Conservation (phyloP, 2,888 invertebrate species). For the Troilus luridus region DNA sequence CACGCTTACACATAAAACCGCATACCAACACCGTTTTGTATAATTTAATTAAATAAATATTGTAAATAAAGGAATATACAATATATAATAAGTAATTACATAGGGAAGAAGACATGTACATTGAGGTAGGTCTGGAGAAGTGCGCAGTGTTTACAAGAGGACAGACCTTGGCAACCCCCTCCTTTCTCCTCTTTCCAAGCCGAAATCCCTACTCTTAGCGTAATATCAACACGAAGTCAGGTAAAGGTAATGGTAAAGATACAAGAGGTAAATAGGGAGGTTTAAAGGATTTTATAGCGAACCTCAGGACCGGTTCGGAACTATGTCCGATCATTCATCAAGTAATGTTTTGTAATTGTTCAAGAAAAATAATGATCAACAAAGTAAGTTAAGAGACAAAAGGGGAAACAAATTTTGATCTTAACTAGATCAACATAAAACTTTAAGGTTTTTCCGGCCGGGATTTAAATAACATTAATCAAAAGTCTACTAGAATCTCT, state of each 20-base stretch:
- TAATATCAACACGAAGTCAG: not conserved
- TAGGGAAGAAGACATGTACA: not conserved
- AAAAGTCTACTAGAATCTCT: too few relatives aligned
- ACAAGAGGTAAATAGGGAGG: not conserved
- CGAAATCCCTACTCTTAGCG: not conserved
- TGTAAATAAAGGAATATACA: not conserved
- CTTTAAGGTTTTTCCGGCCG: too few relatives aligned
- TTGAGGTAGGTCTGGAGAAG: not conserved
- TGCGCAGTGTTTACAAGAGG: slow-evolving; percentile 57
- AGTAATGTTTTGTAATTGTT: not conserved
- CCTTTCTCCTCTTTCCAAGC: not conserved
- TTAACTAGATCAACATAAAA: too few relatives aligned
- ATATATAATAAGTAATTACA: slow-evolving; percentile 7
- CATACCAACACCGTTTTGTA: too few relatives aligned
- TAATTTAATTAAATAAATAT: not conserved
- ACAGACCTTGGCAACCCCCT: not conserved
- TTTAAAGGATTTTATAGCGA: too few relatives aligned
- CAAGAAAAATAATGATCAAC: too few relatives aligned
- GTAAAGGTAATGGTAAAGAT: not conserved
- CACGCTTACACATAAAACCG: too few relatives aligned
- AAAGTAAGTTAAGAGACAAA: too few relatives aligned
- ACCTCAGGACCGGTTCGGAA: not conserved
- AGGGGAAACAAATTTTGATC: too few relatives aligned
- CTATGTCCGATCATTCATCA: not conserved
- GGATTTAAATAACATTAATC: too few relatives aligned